Conservation (phyloP, 2,797 vertebrate genomes). For the Rhabdomys pumilio region DNA sequence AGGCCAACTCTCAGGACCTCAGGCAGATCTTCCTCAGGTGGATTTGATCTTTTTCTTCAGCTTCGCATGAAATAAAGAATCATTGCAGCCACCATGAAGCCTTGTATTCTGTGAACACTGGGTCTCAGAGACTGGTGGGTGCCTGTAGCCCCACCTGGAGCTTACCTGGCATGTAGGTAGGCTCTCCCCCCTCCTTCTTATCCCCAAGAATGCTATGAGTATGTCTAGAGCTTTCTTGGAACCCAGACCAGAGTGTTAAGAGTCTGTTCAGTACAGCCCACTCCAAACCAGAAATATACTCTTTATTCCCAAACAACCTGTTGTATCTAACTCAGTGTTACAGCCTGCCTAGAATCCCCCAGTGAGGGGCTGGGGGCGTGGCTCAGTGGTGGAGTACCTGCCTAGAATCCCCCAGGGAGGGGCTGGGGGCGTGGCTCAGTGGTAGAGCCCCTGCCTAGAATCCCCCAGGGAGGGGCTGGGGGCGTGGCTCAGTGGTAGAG, state of each 20-base stretch:
- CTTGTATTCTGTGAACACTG: background rate
- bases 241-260: background rate
- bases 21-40: slow-evolving; percentile 34
- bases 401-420: background rate
- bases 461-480: background rate
- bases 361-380: background rate
- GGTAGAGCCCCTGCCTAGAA: background rate
- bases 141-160: background rate
- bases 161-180: background rate
- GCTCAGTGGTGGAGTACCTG: background rate
- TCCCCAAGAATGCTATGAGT: background rate
- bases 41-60: slow-evolving; percentile 13
- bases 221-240: background rate
- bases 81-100: slow-evolving; percentile 38
- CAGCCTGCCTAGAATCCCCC: background rate
- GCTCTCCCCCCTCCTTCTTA: background rate
- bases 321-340: background rate
- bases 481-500: background rate
- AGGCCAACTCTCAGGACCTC: background rate
- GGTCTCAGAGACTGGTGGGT: background rate
- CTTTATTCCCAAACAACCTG: background rate
- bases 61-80: slow-evolving; percentile 81
- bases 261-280: background rate
- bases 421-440: background rate
- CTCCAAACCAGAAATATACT: background rate